Base-by-base conservation (phyloP, 35 echinoderm and acorn worm species). In the Apostichopus californicus region DNA sequence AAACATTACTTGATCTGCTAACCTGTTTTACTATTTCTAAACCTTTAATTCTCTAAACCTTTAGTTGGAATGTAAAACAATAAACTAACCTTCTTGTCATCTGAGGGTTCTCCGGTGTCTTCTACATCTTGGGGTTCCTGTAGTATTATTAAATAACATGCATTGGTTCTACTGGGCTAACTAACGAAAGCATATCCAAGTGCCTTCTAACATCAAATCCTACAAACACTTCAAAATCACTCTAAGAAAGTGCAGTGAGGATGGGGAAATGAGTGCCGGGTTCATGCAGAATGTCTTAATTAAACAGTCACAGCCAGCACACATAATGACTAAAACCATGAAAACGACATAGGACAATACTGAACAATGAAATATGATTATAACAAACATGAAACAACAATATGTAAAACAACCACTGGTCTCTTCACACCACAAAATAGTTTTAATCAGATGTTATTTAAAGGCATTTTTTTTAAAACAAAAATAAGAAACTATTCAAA, bases 81-180 rank as follows among this genome's bases (percentile, higher is more conserved):
- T 8, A 24, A 55, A 55, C 81, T 85, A 85, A 85, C 81, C 81
- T 85, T 59, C 57, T 18, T 85, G 5, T 85, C 12, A 6, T 85
- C 81, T 5, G 4, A 21, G 9, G 55, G n/a, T 58, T 9, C 18
- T 85, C 56, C 55, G 3, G 55, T 22, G 18, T 85, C 81, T 85
- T 85, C 81, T 21, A 85, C 22, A 21, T 22, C 55, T 60, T 56
- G 55, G 10, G 56, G 81, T 85, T 58, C 81, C 81, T 85, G 81
- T 24, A 85, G 81, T 85, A 60, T 85, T 85, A 85, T 85, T 85
- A 22, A 85, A 85, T 85, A 85, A 85, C 81, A 85, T 85, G 81
- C 81, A 85, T 58, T 58, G 57, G 20, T 85, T 56, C 81, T 60
- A 85, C 17, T 17, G 24, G 23, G 55, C 55, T 55, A 56, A 85